These are phyloP conservation scores for Ceratina japonica DNA, from an alignment of 1,140 invertebrate species.

Conservation along the genomic window DNA sequence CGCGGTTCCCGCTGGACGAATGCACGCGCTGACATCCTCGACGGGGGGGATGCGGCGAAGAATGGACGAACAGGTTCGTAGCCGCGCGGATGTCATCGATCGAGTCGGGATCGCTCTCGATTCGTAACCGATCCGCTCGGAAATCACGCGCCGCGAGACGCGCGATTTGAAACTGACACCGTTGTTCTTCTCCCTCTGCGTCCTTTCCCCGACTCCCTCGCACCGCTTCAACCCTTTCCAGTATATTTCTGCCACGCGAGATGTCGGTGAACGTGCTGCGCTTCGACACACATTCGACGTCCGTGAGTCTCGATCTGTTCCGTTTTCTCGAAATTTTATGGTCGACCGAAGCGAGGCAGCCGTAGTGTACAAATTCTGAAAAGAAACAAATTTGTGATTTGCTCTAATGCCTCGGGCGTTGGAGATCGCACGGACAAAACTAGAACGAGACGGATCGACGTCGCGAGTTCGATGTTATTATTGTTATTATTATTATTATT, in stretches of 20 bases:
- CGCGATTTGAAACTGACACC: background rate
- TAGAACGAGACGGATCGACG: background rate
- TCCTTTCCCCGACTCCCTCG: background rate
- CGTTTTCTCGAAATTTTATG: background rate
- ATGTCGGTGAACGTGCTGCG: conserved; percentile 4
- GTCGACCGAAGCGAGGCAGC: background rate
- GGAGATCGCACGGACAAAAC: background rate
- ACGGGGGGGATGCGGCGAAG: conserved; percentile 26
- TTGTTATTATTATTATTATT: too few relatives aligned
- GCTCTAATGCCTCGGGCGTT: too few relatives aligned
- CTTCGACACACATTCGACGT: background rate
- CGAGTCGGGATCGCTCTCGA: conserved; percentile 11
- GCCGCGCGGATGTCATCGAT: conserved; percentile 43
- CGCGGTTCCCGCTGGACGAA: background rate
- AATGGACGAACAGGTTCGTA: conserved; percentile 50
- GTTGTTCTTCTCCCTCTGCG: background rate
- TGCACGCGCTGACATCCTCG: conserved; percentile 12
- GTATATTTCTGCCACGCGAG: background rate
- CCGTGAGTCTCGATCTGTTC: background rate
- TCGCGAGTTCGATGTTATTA: background rate
- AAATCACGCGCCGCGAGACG: background rate
- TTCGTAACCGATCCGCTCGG: conserved; percentile 5
- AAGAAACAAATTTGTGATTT: background rate
- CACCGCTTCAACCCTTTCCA: background rate
- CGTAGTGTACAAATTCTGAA: background rate